Conservation (phyloP, 2,888 invertebrate species). For the Nysson spinosus region DNA sequence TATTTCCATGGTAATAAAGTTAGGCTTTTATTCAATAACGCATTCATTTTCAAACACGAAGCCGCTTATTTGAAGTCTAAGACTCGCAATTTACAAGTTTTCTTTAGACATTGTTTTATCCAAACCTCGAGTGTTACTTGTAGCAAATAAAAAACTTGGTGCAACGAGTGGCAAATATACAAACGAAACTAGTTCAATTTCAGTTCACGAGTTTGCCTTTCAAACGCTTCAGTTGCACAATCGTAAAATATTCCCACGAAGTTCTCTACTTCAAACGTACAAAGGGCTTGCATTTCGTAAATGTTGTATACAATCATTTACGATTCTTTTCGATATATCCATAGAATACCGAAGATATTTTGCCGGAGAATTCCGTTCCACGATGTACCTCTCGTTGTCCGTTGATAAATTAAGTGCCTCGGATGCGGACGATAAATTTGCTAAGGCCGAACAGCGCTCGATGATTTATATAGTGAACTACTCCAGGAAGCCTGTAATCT, state of each 20-base stretch:
- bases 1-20: too few species aligned
- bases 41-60: not conserved
- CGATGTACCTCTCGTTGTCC: conserved; percentile 53
- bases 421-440: conserved; percentile 68
- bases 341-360: conserved; percentile 21
- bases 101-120: too few species aligned
- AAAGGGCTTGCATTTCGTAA: not conserved
- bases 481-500: conserved; percentile 65
- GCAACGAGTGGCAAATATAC: too few species aligned
- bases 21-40: too few species aligned
- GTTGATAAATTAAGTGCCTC: conserved; percentile 70
- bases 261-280: too few species aligned
- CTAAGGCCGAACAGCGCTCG: conserved; percentile 63
- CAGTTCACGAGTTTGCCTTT: too few species aligned
- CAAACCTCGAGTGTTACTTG: too few species aligned
- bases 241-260: not conserved
- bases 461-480: conserved; percentile 67
- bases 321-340: conserved; percentile 2
- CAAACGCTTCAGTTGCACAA: not conserved
- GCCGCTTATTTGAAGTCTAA: not conserved
- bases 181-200: too few species aligned
- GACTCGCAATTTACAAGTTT: too few species aligned
- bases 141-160: too few species aligned
- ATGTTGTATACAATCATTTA: not conserved
- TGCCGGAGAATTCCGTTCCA: conserved; percentile 28